Evolutionary conservation across 2,797 vertebrate species (phyloP), one percentile per base, ranked within the genome.

Genomic region (Spheniscus humboldti): DNA sequence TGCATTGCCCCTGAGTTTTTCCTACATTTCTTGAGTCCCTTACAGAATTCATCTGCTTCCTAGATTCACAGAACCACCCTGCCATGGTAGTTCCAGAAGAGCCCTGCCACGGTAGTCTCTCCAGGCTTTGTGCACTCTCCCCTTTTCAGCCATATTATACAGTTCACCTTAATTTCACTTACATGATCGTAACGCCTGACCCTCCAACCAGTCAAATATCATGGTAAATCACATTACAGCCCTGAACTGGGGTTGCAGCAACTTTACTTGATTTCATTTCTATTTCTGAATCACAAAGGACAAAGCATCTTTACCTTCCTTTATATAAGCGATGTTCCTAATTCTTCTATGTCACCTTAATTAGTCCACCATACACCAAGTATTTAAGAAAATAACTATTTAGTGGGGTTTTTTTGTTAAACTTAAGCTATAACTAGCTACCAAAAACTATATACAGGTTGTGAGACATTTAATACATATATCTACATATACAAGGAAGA

Each of bases 171-270:
- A 15, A 86, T 86, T 76, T 91, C 80, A 68, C 53, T 43, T 53
- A 16, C 13, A 7, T 3, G 28, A 52, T 19, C 1, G 0, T 19
- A 47, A 41, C 1, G 4, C 18, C 41, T 55, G 39, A 48, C 18
- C 22, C 48, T 89, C n/a, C 59, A 73, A 11, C 10, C 25, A 59
- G 57, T 30, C 7, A 72, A 76, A 10, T 8, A 59, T 1, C 56
- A 23, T 2, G 10, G 48, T 18, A 90, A 66, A 77, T 41, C 60
- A 56, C 10, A 18, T 11, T 20, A 22, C 25, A 79, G 55, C 35
- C 62, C 33, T 22, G 11, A 86, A 57, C 23, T 45, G 43, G 30
- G 22, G 8, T 16, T 53, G 63, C n/a, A 86, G 31, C 39, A 81
- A 62, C 55, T 60, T 43, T 47, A 52, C 52, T 64, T 62, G 18